A percentile compares a stretch with the other conserved stretches of the same genome.
These are phyloP conservation scores for Solenopsis fugax DNA, from an alignment of 1,140 invertebrate genomes.

Conservation along the genomic window DNA sequence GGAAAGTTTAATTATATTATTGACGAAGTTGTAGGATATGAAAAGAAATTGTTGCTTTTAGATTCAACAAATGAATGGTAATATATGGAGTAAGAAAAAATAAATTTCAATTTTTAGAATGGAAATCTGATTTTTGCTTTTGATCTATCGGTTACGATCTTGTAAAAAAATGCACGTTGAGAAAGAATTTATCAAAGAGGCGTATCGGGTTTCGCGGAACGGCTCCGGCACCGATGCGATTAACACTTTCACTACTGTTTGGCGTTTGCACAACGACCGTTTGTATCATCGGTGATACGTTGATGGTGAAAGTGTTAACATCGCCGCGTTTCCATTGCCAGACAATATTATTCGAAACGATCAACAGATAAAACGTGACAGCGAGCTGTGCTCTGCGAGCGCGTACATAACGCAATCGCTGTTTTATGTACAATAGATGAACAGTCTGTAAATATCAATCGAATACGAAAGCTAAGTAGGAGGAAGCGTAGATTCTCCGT, in stretches of 20 bases:
- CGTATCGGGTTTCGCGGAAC: slow-evolving; percentile 27
- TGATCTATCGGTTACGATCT: background rate
- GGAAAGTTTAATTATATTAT: background rate
- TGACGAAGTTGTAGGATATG: background rate
- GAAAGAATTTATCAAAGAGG: slow-evolving; percentile 14
- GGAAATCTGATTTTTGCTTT: background rate
- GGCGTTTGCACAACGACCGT: slow-evolving; percentile 34
- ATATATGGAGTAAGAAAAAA: too few species aligned
- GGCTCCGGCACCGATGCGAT: background rate
- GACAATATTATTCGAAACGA: slow-evolving; percentile 57
- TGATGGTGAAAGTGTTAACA: slow-evolving; percentile 54
- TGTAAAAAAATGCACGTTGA: background rate
- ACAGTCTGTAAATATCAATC: slow-evolving; percentile 26
- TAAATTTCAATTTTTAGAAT: background rate
- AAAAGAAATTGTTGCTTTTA: background rate
- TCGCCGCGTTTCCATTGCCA: slow-evolving; percentile 35
- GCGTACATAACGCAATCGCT: slow-evolving; percentile 30
- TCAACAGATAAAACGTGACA: slow-evolving; percentile 46
- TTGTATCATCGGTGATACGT: slow-evolving; percentile 45
- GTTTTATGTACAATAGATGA: slow-evolving; percentile 37
- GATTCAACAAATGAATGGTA: background rate
- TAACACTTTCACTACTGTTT: slow-evolving; percentile 51
- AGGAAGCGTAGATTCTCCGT: background rate
- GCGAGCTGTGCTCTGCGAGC: background rate
- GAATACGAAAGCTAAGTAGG: background rate